Conservation (phyloP, 2,888 invertebrate species). For the Lepeophtheirus nordmannii region DNA sequence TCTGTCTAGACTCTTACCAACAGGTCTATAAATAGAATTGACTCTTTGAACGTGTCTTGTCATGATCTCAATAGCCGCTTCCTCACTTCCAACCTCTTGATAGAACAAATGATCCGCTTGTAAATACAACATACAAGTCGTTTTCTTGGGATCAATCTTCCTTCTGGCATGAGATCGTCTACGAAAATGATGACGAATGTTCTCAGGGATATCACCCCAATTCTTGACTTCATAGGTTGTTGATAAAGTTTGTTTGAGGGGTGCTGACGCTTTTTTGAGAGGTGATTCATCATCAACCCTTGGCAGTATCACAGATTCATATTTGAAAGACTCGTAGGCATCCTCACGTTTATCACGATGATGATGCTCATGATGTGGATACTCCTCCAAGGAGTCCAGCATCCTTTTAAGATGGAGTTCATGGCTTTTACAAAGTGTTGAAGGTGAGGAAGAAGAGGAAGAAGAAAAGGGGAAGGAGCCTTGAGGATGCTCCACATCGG, state of each 20-base stretch:
- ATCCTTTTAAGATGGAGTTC: slow-evolving; percentile 38
- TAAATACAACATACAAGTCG: slow-evolving; percentile 83
- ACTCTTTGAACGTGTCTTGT: slow-evolving; percentile 84
- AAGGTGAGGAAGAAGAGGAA: neutral
- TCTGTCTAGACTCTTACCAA: no score
- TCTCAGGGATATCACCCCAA: slow-evolving; percentile 17
- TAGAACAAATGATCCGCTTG: slow-evolving; percentile 93
- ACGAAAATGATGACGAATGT: slow-evolving; percentile 10
- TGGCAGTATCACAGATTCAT: no score
- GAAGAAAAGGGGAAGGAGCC: slow-evolving; percentile 1
- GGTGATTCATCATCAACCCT: slow-evolving; percentile 15
- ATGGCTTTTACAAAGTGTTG: slow-evolving; percentile 43
- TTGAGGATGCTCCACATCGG: slow-evolving; percentile 47
- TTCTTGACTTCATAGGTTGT: slow-evolving; percentile 19
- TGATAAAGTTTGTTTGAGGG: slow-evolving; percentile 4
- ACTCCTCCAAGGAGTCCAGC: neutral
- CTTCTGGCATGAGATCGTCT: slow-evolving; percentile 40
- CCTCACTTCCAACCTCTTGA: slow-evolving; percentile 79
- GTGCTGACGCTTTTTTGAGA: slow-evolving; percentile 27
- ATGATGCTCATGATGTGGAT: no score
- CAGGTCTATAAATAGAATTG: slow-evolving; percentile 42
- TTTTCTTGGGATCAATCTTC: slow-evolving; percentile 66
- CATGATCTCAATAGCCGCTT: slow-evolving; percentile 87
- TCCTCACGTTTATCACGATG: no score
- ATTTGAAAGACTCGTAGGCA: no score